Conservation (phyloP, 2,113 vertebrate species). For the Origma solitaria region DNA sequence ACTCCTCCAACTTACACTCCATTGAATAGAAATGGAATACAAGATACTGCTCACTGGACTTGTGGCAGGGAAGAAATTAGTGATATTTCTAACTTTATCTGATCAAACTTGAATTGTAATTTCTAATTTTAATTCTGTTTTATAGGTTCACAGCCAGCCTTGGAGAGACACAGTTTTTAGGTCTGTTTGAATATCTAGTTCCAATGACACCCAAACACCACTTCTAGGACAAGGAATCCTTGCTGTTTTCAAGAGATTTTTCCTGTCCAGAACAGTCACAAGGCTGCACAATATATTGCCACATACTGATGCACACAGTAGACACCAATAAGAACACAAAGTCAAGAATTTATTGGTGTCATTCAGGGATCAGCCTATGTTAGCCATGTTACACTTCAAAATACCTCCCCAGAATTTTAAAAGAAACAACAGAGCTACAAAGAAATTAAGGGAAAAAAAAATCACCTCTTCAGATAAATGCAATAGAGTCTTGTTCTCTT, state of each 20-base stretch:
- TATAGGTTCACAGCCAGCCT: neutral
- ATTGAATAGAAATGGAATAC: neutral
- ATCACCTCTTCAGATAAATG: neutral
- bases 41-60: neutral
- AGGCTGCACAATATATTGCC: neutral
- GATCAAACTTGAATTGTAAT: neutral
- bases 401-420: neutral
- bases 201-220: neutral
- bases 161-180: neutral
- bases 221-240: neutral
- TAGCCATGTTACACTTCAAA: neutral
- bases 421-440: neutral
- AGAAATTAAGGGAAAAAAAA: neutral
- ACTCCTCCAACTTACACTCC: neutral
- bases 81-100: neutral
- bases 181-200: neutral
- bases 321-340: neutral
- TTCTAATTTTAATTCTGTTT: neutral
- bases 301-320: neutral
- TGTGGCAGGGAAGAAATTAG: neutral
- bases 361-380: neutral
- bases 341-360: neutral
- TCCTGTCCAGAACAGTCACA: neutral
- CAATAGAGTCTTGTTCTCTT: neutral
- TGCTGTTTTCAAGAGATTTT: neutral